A percentile compares a stretch with the other conserved stretches of the same genome.
Evolutionary conservation across 2,113 vertebrate genomes (phyloP).

Genomic region (Scalopus aquaticus): DNA sequence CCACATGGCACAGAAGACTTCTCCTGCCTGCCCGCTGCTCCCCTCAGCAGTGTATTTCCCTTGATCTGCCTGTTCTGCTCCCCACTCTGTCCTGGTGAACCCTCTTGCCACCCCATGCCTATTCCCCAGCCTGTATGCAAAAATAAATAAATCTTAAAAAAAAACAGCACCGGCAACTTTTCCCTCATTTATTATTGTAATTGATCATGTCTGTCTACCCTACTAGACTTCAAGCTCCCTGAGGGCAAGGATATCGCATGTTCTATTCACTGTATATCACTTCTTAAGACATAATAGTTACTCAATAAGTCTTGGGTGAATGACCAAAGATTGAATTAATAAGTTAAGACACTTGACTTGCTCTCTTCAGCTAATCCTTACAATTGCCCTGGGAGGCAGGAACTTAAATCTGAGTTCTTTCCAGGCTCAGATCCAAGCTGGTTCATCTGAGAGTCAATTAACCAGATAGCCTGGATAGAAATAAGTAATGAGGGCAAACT

Average conservation of each 20-base stretch:
- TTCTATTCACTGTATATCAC: not conserved
- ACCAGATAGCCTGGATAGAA: not conserved
- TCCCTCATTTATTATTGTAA: not conserved
- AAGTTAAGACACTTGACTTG: not conserved
- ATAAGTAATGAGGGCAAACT: not conserved
- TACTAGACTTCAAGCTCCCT: not conserved
- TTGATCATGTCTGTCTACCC: not conserved
- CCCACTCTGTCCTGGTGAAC: too few species aligned
- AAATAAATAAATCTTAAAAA: too few species aligned
- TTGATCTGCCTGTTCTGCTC: too few species aligned
- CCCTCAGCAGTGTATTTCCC: too few species aligned
- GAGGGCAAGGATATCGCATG: not conserved
- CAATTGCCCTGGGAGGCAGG: not conserved
- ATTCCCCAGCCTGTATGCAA: too few species aligned
- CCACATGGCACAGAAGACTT: too few species aligned
- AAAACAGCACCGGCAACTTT: not conserved
- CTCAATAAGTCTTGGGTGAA: not conserved
- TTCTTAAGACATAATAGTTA: not conserved
- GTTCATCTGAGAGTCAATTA: conserved; percentile 43
- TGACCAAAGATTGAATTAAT: conserved; percentile 9
- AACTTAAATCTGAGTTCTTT: not conserved
- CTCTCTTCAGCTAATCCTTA: not conserved
- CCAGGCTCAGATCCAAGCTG: not conserved
- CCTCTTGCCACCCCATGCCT: too few species aligned
- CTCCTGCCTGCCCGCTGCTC: too few species aligned